Evolutionary conservation across 1,140 invertebrate genomes (phyloP), one percentile per base, ranked within the genome.

Genomic region (Pogonognathellus flavescens): DNA sequence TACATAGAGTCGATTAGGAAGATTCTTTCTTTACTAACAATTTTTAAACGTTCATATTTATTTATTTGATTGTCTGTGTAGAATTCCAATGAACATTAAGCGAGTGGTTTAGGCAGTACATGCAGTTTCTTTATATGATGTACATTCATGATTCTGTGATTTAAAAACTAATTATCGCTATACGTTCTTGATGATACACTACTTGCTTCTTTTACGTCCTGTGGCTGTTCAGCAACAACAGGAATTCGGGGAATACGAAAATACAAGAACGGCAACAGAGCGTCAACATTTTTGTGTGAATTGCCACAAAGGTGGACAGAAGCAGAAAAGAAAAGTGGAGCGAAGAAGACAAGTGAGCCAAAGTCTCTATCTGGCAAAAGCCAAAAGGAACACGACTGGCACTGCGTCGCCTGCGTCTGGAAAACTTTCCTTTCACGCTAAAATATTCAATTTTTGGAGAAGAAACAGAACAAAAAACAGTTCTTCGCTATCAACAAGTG

Each of bases 361-460:
- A 72, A 72, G 66, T 31, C 66, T 41, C 41, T 31, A 49, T 14
- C 22, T 16, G 14, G 14, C 41, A 0, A 72, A 72, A n/a, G n/a
- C n/a, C n/a, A n/a, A n/a, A n/a, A n/a, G n/a, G n/a, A n/a, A n/a
- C n/a, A n/a, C n/a, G 25, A 41, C 25, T 16, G 41, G 25, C 31
- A 25, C 25, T 72, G 18, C 59, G 10, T 9, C 20, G 18, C 13
- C 60, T 62, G 60, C 20, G 8, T 22, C 60, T 8, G 31, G 1
- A 72, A 72, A 72, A 72, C 66, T 72, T 72, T 72, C 66, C 66
- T 72, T 72, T 72, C 66, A 72, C 10, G 14, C 66, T 72, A 72
- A 72, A 72, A 72, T 72, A 72, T 72, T 72, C 66, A 72, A 13
- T 72, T 72, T 72, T 72, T 72, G 66, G 66, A 72, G 31, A 41